Evolutionary conservation across 2,113 vertebrate genomes (phyloP).

Genomic region (Tachysurus vachellii): DNA sequence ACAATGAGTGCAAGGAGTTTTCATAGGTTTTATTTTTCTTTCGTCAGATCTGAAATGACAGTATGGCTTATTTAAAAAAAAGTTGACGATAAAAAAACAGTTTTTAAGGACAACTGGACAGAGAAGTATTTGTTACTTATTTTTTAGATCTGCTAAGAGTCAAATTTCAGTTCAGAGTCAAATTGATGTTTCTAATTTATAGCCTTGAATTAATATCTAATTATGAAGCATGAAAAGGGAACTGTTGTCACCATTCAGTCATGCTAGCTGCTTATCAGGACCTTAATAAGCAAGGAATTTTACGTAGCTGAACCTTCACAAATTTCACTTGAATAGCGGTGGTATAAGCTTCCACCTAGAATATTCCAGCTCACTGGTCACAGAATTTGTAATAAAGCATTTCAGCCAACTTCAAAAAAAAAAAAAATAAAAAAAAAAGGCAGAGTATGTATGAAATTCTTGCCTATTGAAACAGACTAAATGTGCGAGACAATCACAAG

Average conservation of each 20-base stretch:
- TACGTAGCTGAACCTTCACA: not conserved
- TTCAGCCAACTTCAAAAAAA: not conserved
- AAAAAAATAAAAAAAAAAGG: not conserved
- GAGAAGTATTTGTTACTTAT: not conserved
- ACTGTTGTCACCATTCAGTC: not conserved
- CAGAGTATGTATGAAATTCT: slow-evolving; percentile 20
- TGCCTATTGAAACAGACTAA: slow-evolving; percentile 21
- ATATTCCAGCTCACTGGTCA: not conserved
- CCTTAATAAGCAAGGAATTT: not conserved
- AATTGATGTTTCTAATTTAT: not conserved
- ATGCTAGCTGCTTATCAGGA: not conserved
- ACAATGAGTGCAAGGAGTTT: not conserved
- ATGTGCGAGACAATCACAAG: slow-evolving; percentile 44
- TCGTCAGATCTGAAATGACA: not conserved
- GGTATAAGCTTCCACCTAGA: not conserved
- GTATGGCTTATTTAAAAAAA: not conserved
- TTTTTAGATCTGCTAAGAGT: not conserved
- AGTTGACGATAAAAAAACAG: not conserved
- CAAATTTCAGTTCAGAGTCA: not conserved
- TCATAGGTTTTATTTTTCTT: not conserved
- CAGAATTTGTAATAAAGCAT: not conserved
- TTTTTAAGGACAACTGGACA: not conserved
- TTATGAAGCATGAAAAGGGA: not conserved
- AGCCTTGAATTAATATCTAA: not conserved
- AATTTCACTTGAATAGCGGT: not conserved